A percentile compares a stretch with the other conserved stretches of the same genome.
Conservation (phyloP, 2,113 vertebrate genomes). For the Saimiri boliviensis region DNA sequence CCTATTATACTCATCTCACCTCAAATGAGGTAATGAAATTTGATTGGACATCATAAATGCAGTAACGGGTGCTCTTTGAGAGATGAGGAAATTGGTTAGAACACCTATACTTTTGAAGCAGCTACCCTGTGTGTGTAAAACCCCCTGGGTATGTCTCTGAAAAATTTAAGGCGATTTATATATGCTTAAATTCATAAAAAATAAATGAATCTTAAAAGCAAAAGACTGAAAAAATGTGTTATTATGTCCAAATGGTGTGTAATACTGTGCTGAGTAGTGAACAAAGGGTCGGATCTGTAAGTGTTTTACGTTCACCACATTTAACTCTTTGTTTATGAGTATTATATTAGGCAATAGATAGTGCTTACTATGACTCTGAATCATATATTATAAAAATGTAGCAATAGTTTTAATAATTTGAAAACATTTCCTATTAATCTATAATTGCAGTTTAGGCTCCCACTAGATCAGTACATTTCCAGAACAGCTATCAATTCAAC, state of each 20-base stretch:
- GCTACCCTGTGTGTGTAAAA: not conserved
- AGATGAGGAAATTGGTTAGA: not conserved
- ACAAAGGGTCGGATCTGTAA: not conserved
- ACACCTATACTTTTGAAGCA: not conserved
- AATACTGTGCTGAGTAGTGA: not conserved
- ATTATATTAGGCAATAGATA: not conserved
- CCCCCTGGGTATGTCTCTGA: not conserved
- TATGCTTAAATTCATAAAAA: not conserved
- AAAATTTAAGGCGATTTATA: not conserved
- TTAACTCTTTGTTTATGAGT: not conserved
- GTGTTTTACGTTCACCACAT: not conserved
- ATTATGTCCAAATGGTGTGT: not conserved
- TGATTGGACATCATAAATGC: not conserved
- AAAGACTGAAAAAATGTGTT: not conserved
- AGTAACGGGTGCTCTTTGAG: not conserved
- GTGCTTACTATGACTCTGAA: not conserved
- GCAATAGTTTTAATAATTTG: not conserved
- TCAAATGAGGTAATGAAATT: not conserved
- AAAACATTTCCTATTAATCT: not conserved
- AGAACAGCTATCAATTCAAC: not conserved
- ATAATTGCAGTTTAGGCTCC: not conserved
- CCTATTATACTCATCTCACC: not conserved
- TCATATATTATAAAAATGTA: not conserved
- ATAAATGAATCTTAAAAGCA: not conserved
- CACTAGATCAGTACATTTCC: not conserved